phyloP scores from a whole-genome alignment of 1,140 invertebrate species.

The Plectus sambesii region DNA sequence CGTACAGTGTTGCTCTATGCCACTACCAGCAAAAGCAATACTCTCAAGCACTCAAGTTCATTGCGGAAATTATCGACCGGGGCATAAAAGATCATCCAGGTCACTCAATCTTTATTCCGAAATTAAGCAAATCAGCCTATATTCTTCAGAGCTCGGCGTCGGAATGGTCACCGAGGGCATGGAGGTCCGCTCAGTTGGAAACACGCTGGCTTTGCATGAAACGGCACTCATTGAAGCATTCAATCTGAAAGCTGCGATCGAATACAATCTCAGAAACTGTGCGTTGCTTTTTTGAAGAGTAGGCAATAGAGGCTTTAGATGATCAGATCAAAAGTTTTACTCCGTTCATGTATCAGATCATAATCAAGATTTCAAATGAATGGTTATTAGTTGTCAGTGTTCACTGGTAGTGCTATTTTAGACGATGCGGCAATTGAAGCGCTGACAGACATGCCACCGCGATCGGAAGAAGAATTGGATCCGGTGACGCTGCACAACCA shows the following conservation, averaged over 20 bases:
- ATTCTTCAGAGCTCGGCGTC: constrained; percentile 67
- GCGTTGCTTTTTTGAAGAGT: constrained; percentile 38
- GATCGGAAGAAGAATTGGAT: constrained; percentile 88
- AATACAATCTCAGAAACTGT: constrained; percentile 91
- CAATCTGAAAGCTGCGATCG: constrained; percentile 94
- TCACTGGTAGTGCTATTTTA: constrained; percentile 48
- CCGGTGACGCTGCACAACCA: constrained; percentile 95
- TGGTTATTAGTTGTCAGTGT: too few relatives aligned
- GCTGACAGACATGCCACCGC: constrained; percentile 88
- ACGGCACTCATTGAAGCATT: constrained; percentile 95
- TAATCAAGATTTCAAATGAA: too few relatives aligned
- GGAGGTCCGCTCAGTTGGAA: constrained; percentile 89
- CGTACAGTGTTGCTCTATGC: constrained; percentile 89
- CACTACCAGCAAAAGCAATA: constrained; percentile 90
- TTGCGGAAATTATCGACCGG: constrained; percentile 85
- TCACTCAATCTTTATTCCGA: constrained; percentile 18
- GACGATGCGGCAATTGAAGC: constrained; percentile 81
- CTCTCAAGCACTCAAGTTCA: constrained; percentile 63
- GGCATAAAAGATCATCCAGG: constrained; percentile 87
- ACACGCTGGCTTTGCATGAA: constrained; percentile 85
- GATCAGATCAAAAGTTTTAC: too few relatives aligned
- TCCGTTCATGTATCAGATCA: too few relatives aligned
- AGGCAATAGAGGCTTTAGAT: too few relatives aligned
- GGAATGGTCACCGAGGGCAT: constrained; percentile 96
- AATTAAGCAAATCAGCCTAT: not conserved